Evolutionary conservation across 2,113 vertebrate species (phyloP).

Genomic region (Burhinus bistriatus): DNA sequence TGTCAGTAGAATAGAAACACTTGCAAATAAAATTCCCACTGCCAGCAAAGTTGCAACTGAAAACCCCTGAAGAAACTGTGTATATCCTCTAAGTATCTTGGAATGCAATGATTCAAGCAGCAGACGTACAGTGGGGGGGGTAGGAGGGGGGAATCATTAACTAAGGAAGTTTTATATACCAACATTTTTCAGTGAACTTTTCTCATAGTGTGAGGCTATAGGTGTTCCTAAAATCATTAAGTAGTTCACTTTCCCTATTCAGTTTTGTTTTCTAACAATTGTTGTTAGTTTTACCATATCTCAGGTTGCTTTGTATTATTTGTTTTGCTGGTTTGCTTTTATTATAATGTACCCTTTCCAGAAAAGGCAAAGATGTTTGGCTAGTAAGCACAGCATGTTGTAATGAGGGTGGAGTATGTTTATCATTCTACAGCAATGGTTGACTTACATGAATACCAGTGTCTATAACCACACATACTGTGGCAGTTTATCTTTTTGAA

Average conservation of each 20-base stretch:
- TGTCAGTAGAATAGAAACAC: conserved; percentile 72
- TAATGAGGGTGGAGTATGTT: conserved; percentile 55
- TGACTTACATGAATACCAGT: conserved; percentile 22
- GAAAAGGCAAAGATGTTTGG: conserved; percentile 48
- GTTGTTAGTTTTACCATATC: background rate
- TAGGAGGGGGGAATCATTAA: background rate
- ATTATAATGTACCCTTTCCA: conserved; percentile 25
- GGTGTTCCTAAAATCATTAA: background rate
- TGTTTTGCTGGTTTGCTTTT: conserved; percentile 18
- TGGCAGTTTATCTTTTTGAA: conserved; percentile 4
- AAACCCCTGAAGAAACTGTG: conserved; percentile 62
- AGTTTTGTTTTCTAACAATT: background rate
- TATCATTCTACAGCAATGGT: conserved; percentile 37
- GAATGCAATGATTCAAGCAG: conserved; percentile 64
- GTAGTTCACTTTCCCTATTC: background rate
- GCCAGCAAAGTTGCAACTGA: conserved; percentile 62
- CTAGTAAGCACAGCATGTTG: conserved; percentile 18
- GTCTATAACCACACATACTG: background rate
- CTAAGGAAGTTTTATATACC: background rate
- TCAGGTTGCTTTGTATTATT: background rate
- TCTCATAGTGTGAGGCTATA: background rate
- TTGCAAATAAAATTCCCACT: conserved; percentile 71
- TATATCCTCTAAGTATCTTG: conserved; percentile 55
- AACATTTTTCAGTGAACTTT: conserved; percentile 13
- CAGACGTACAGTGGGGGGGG: background rate